phyloP scores from a whole-genome alignment of 2,113 vertebrate species.

The Vulpes vulpes region DNA sequence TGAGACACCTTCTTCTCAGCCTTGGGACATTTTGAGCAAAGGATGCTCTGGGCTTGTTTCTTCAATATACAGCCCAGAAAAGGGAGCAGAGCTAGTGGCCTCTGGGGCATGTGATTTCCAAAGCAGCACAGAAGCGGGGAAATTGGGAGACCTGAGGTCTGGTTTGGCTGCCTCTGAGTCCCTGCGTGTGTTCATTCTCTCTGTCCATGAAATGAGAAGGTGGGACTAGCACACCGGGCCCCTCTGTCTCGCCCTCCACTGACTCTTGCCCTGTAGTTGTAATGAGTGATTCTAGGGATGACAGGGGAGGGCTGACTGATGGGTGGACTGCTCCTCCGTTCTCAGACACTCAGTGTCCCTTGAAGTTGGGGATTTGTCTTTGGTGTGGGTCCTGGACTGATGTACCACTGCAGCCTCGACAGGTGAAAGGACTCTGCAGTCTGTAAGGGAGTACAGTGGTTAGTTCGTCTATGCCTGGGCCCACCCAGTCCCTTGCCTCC shows the following conservation, averaged over 20 bases:
- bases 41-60: background rate
- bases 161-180: background rate
- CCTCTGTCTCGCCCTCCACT: background rate
- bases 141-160: background rate
- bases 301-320: no score
- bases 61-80: background rate
- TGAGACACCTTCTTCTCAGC: background rate
- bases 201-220: background rate
- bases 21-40: background rate
- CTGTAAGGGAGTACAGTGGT: no score
- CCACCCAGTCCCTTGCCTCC: background rate
- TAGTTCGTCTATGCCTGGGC: fast-evolving
- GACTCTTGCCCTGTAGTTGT: background rate
- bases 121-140: background rate
- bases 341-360: background rate
- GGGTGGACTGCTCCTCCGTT: background rate
- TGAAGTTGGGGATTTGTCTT: background rate
- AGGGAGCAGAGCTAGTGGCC: constrained; percentile 5
- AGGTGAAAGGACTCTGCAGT: background rate
- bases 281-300: background rate
- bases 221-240: fast-evolving
- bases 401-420: no score
- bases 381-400: background rate
- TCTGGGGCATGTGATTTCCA: background rate
- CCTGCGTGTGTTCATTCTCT: background rate